Percentiles rank a stretch among this genome's conserved stretches.
These are phyloP conservation scores for Adineta ricciae DNA, from an alignment of 2,888 invertebrate species.

Conservation along the genomic window DNA sequence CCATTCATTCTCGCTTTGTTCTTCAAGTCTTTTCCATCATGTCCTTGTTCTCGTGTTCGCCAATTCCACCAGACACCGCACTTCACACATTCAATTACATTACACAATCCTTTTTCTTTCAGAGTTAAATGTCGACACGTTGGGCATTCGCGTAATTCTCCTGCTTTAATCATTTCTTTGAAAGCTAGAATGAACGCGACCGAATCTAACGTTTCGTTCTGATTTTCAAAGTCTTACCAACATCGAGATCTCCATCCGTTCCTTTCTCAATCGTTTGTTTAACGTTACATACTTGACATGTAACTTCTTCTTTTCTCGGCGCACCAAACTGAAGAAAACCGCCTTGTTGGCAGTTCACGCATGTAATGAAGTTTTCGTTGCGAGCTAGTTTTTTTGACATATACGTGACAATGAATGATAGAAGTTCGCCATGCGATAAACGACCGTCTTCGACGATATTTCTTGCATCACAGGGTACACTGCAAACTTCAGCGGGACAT, in stretches of 20 bases:
- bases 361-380: neutral
- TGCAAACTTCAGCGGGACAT: conserved; percentile 10
- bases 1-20: neutral
- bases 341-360: neutral
- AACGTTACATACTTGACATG: neutral
- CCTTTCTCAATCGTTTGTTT: conserved; percentile 16
- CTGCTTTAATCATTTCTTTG: neutral
- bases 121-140: neutral
- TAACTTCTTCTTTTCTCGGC: neutral
- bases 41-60: conserved; percentile 10
- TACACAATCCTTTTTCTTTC: conserved; percentile 19
- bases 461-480: neutral
- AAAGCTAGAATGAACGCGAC: neutral
- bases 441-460: neutral
- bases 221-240: neutral
- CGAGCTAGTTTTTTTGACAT: conserved; percentile 3
- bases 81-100: conserved; percentile 16
- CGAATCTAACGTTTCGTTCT: too few relatives aligned
- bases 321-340: neutral
- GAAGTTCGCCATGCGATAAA: neutral
- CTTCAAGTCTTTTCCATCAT: conserved; percentile 5
- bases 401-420: neutral
- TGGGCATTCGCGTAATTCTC: conserved; percentile 5
- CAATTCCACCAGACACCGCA: conserved; percentile 15
- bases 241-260: neutral